phyloP scores from a whole-genome alignment of 2,888 invertebrate genomes.

The Nycteola revayana region DNA sequence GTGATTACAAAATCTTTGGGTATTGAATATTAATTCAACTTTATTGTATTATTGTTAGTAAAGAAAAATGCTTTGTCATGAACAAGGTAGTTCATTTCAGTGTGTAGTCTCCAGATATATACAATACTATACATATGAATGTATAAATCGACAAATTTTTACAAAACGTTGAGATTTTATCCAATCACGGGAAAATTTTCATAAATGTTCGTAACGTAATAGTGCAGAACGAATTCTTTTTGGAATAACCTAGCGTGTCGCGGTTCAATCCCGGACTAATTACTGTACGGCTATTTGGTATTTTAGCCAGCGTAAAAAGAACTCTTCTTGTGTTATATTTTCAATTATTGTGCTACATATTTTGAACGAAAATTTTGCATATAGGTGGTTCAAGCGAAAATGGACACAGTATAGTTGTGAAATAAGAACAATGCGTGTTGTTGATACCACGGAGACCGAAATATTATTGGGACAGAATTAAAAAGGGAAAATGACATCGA shows the following conservation, averaged over 20 bases:
- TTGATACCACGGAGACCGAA: constrained; percentile 35
- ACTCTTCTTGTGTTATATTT: constrained; percentile 21
- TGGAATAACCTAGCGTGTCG: constrained; percentile 24
- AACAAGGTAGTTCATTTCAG: too few relatives aligned
- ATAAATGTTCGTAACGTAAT: constrained; percentile 22
- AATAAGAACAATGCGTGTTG: constrained; percentile 39
- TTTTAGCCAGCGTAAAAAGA: constrained; percentile 22
- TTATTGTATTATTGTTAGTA: too few relatives aligned
- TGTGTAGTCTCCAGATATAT: too few relatives aligned
- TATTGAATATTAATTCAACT: too few relatives aligned
- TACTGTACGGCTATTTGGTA: constrained; percentile 20
- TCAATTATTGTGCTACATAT: constrained; percentile 15
- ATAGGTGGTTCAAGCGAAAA: constrained; percentile 25
- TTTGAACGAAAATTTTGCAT: constrained; percentile 7
- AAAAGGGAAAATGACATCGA: constrained; percentile 22
- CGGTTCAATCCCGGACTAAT: constrained; percentile 31
- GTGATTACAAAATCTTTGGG: too few relatives aligned
- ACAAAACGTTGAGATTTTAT: constrained; percentile 10
- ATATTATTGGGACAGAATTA: constrained; percentile 43
- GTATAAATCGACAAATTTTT: too few relatives aligned
- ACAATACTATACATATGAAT: too few relatives aligned
- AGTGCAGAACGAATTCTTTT: constrained; percentile 25
- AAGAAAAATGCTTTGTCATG: too few relatives aligned
- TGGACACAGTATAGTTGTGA: constrained; percentile 36
- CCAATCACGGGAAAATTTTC: constrained; percentile 17